phyloP scores from a whole-genome alignment of 2,113 vertebrate genomes.

The Cephalopholis sonnerati region DNA sequence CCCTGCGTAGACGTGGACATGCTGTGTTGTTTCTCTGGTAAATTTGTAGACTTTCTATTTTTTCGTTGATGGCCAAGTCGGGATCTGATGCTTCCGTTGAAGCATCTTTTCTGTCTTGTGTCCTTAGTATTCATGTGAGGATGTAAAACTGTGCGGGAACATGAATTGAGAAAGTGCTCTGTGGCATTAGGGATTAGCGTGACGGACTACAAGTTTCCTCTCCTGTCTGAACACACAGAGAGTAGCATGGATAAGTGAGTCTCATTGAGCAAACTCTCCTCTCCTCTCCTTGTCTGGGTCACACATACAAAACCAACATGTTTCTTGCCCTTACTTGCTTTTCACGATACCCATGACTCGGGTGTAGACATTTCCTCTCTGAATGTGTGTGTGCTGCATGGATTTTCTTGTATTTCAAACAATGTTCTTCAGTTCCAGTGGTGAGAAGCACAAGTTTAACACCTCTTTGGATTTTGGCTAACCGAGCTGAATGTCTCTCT shows the following conservation, averaged over 20 bases:
- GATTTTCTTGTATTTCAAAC: neutral
- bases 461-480: neutral
- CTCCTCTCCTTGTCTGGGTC: neutral
- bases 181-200: slow-evolving; percentile 3
- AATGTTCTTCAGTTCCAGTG: neutral
- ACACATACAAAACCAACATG: too few species aligned
- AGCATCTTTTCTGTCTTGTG: slow-evolving; percentile 6
- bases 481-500: neutral
- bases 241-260: neutral
- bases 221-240: neutral
- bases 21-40: neutral
- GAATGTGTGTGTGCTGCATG: neutral
- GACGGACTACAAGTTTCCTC: neutral
- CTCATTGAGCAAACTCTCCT: neutral
- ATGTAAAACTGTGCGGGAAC: slow-evolving; percentile 17
- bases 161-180: slow-evolving; percentile 18
- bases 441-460: slow-evolving; percentile 10
- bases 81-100: neutral
- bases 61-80: neutral
- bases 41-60: slow-evolving; percentile 4
- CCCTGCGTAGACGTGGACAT: neutral
- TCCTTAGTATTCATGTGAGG: slow-evolving; percentile 22
- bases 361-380: neutral
- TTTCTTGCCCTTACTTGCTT: neutral
- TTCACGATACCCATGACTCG: neutral